phyloP scores from a whole-genome alignment of 2,113 vertebrate species.

The Oryzias curvinotus region DNA sequence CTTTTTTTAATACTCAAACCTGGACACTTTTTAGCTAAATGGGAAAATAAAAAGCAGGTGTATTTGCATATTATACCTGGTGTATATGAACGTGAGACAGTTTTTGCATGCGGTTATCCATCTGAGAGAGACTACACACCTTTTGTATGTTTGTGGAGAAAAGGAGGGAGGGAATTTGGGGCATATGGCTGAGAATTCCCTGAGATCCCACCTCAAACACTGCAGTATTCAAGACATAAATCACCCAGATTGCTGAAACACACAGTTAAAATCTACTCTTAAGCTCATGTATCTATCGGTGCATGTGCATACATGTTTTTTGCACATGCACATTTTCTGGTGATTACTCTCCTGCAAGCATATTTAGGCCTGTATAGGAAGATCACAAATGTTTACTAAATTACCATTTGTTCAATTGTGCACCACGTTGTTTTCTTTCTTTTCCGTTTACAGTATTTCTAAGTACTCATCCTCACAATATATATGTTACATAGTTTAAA shows the following conservation, averaged over 20 bases:
- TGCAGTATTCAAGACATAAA: slow-evolving; percentile 69
- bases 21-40: slow-evolving; percentile 49
- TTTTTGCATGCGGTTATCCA: slow-evolving; percentile 13
- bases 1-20: slow-evolving; percentile 30
- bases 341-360: slow-evolving; percentile 23
- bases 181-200: slow-evolving; percentile 73
- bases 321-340: not conserved
- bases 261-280: slow-evolving; percentile 44
- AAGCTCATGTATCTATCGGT: slow-evolving; percentile 29
- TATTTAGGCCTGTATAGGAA: slow-evolving; percentile 22
- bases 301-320: not conserved
- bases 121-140: slow-evolving; percentile 11
- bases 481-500: no score
- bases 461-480: not conserved
- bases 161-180: slow-evolving; percentile 49
- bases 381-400: slow-evolving; percentile 45
- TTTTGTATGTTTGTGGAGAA: slow-evolving; percentile 14
- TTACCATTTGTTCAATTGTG: slow-evolving; percentile 25
- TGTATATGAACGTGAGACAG: slow-evolving; percentile 10
- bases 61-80: slow-evolving; percentile 11
- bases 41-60: slow-evolving; percentile 34
- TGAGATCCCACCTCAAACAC: slow-evolving; percentile 66
- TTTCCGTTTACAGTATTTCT: slow-evolving; percentile 18
- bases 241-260: slow-evolving; percentile 69
- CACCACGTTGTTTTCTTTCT: slow-evolving; percentile 3